Base-by-base conservation (phyloP, 2,888 invertebrate species). In the Gastracanthus pulcherrimus region DNA sequence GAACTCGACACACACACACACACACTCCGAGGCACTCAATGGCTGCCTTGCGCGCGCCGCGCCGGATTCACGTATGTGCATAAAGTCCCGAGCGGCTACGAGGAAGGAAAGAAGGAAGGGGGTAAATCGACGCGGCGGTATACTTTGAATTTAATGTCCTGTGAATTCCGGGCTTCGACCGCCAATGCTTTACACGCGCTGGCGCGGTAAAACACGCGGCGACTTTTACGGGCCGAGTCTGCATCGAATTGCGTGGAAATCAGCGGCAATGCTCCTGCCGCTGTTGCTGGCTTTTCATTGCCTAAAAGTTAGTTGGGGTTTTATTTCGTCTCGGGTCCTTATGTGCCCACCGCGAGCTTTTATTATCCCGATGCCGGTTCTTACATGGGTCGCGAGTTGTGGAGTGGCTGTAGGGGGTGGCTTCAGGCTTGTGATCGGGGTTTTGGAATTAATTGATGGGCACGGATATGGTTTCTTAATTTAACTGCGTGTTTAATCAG, bases 61-160 rank as follows among this genome's bases (percentile, higher is more conserved):
- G 55, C 7, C 23, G 13, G 34, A 62, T 62, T 62, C 62, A 62
- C 62, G 34, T 62, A 16, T 29, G n/a, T 19, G 51, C 51, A 51
- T 23, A 3, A n/a, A 34, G 34, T n/a, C n/a, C 36, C 2, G 36
- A 26, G 41, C 2, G 16, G 60, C 13, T 23, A 9, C 7, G 6
- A 26, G 16, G 19, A 26, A 36, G 1, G 48, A 19, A 29, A 11
- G 34, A 36, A n/a, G 6, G 26, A 48, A 34, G 58, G 3, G 16
- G 64, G 16, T 60, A 31, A 3, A 6, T 31, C n/a, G n/a, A n/a
- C n/a, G n/a, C n/a, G n/a, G n/a, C n/a, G n/a, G 13, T 80, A 76
- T 64, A 70, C 76, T 71, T 69, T 66, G 76, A 76, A 81, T 76
- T 81, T 81, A 76, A 81, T 81, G 76, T 66, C 71, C 81, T 72